Conservation (phyloP, 2,113 vertebrate species). For the Zeus faber region DNA sequence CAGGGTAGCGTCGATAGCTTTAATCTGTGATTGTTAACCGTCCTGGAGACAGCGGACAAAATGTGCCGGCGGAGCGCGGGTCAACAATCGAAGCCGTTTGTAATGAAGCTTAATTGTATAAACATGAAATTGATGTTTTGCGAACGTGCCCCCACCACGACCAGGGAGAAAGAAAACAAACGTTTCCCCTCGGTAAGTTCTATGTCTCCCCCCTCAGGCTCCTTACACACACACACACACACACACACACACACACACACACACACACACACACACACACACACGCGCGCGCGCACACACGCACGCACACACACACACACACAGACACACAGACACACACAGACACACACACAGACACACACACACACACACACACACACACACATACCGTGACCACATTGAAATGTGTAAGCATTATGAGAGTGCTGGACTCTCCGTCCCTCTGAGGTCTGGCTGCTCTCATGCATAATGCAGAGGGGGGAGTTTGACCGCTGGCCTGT, state of each 20-base stretch:
- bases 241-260: conserved; percentile 17
- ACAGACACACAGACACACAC: conserved; percentile 6
- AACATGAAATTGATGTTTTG: conserved; percentile 8
- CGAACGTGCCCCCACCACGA: not conserved
- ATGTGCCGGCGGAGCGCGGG: not conserved
- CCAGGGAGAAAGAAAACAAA: conserved; percentile 3
- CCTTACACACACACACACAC: conserved; percentile 6
- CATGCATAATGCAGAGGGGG: conserved; percentile 64
- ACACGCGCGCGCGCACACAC: conserved; percentile 21
- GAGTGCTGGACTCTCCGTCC: conserved; percentile 14
- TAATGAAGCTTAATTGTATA: not conserved
- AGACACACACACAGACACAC: not conserved
- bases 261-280: conserved; percentile 18
- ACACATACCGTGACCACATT: not conserved
- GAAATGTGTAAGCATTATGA: conserved; percentile 49
- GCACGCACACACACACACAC: conserved; percentile 17
- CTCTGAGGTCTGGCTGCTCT: conserved; percentile 43
- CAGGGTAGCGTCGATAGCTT: conserved; percentile 4
- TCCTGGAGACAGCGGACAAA: not conserved
- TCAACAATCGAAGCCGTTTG: not conserved
- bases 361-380: not conserved
- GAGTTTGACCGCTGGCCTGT: conserved; percentile 71
- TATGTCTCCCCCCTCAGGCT: conserved; percentile 21
- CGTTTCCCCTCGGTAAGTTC: too few species aligned
- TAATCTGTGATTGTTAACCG: not conserved